Percentiles rank a stretch among this genome's conserved stretches.
Evolutionary conservation across 2,888 invertebrate species (phyloP).

Genomic region (Nephrotoma guestfalica): DNA sequence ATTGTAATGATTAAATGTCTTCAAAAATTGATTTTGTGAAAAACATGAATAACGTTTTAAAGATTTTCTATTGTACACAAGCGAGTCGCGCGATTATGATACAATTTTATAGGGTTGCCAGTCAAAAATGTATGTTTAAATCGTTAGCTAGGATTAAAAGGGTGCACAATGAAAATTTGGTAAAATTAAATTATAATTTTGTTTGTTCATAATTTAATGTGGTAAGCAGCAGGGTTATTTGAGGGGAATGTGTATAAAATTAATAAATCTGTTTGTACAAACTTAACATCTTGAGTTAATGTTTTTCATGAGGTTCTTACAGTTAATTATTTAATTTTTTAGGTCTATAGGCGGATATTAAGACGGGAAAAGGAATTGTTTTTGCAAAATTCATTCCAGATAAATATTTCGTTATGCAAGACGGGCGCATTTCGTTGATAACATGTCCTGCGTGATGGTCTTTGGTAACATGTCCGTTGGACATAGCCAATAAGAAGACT

Average conservation of each 20-base stretch:
- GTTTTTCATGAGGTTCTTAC: neutral
- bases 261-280: neutral
- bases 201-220: neutral
- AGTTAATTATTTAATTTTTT: neutral
- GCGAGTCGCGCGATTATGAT: neutral
- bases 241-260: neutral
- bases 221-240: neutral
- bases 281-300: neutral
- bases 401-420: too few species aligned
- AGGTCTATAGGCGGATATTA: too few species aligned
- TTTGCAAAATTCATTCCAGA: too few species aligned
- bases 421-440: too few species aligned
- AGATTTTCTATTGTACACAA: neutral
- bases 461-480: too few species aligned
- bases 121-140: neutral
- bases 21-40: neutral
- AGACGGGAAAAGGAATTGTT: too few species aligned
- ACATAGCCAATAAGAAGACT: too few species aligned
- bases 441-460: too few species aligned
- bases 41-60: neutral
- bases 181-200: neutral
- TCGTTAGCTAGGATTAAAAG: neutral
- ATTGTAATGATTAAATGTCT: neutral
- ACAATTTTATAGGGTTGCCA: neutral
- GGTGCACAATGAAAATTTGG: neutral